These are phyloP conservation scores for Paedocypris micromegethes DNA, from an alignment of 2,797 vertebrate species.

Conservation along the genomic window DNA sequence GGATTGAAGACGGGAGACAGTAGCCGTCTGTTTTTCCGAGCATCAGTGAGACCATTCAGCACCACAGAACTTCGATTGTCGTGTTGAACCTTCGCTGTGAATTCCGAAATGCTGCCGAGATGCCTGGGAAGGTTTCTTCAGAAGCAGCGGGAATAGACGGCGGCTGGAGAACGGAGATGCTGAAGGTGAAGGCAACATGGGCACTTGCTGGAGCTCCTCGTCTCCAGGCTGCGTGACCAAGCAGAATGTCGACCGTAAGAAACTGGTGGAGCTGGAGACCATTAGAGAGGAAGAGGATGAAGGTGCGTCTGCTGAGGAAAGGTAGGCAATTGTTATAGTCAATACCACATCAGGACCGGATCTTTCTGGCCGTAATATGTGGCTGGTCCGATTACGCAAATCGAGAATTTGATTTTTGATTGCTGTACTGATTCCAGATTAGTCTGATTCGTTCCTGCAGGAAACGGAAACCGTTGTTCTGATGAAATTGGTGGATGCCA, in stretches of 20 bases:
- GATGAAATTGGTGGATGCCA: too few relatives aligned
- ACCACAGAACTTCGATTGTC: slow-evolving; percentile 57
- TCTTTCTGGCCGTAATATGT: too few relatives aligned
- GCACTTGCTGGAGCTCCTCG: slow-evolving; percentile 59
- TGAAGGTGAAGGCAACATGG: slow-evolving; percentile 53
- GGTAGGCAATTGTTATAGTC: slow-evolving; percentile 53
- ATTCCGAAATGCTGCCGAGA: slow-evolving; percentile 54
- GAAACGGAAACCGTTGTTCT: too few relatives aligned
- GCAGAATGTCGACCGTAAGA: slow-evolving; percentile 40
- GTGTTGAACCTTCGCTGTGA: slow-evolving; percentile 64
- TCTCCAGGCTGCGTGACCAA: slow-evolving; percentile 48
- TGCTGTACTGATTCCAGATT: too few relatives aligned
- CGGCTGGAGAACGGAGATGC: slow-evolving; percentile 48
- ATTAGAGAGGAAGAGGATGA: slow-evolving; percentile 53
- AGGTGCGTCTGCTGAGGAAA: slow-evolving; percentile 50
- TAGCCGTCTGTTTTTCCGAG: slow-evolving; percentile 52
- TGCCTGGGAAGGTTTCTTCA: slow-evolving; percentile 52
- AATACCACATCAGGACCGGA: background rate
- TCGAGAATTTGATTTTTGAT: too few relatives aligned
- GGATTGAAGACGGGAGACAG: slow-evolving; percentile 52
- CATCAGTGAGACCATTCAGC: slow-evolving; percentile 61
- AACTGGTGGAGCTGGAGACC: slow-evolving; percentile 41
- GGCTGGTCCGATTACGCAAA: too few relatives aligned
- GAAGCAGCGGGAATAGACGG: slow-evolving; percentile 1
- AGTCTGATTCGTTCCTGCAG: too few relatives aligned